phyloP scores from a whole-genome alignment of 2,797 vertebrate species.

The Calcarius lapponicus region DNA sequence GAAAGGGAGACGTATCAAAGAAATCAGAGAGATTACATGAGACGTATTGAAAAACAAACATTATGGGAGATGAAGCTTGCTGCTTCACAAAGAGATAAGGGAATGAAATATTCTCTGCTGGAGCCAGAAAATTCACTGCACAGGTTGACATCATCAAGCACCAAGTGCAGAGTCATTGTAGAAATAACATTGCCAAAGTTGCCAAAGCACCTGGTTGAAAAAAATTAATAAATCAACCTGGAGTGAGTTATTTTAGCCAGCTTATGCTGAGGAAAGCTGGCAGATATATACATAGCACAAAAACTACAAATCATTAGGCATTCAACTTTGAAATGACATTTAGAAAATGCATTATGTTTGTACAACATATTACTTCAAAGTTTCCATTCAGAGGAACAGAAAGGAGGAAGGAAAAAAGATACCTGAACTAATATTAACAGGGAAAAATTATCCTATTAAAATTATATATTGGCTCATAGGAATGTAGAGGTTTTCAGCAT shows the following conservation, averaged over 20 bases:
- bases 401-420: not conserved
- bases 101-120: constrained; percentile 10
- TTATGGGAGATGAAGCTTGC: not conserved
- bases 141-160: not conserved
- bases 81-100: not conserved
- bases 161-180: constrained; percentile 15
- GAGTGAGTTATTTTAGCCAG: not conserved
- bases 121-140: not conserved
- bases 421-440: not conserved
- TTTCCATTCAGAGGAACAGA: not conserved
- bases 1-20: not conserved
- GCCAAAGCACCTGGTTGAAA: constrained; percentile 47
- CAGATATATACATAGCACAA: not conserved
- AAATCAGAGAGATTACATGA: not conserved
- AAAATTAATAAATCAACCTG: constrained; percentile 40
- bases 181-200: constrained; percentile 12
- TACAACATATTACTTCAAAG: not conserved
- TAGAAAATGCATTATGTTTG: not conserved
- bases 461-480: not conserved
- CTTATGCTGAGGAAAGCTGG: not conserved
- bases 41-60: not conserved
- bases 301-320: not conserved
- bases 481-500: not conserved
- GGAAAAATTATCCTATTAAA: not conserved
- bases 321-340: constrained; percentile 11